Base-by-base conservation (phyloP, 2,113 vertebrate species). In the Dolichallabes microphthalmus region DNA sequence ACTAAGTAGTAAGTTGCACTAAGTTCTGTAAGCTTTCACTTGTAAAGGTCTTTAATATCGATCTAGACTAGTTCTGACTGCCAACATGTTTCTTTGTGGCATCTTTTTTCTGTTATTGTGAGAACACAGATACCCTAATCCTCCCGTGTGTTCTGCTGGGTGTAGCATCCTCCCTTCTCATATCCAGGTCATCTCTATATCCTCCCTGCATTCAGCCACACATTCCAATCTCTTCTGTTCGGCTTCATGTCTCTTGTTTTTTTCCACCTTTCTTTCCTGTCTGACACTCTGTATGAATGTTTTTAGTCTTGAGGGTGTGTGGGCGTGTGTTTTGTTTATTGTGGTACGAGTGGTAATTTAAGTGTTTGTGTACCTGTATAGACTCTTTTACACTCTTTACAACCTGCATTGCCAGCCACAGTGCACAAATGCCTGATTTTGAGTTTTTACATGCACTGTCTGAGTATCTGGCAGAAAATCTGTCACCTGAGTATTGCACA, bases 111-210 rank as follows among this genome's bases (percentile, higher is more conserved):
- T 87, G 50, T 82, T 86, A 87, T 89, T 91, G 80, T 83, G 53
- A 90, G 86, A 86, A 88, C 90, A 80, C 87, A 88, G 90, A 90
- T 85, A 83, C 87, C 91, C 87, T 93, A 85, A 88, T 87, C 82
- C 88, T 89, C 79, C 82, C 84, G 88, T 86, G 90, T 86, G 10
- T 85, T 83, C 91, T 89, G 90, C 88, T 88, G 91, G 89, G 89
- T 64, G 89, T 87, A 84, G 88, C 53, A 68, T 88, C 86, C 88
- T 82, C 87, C 83, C 86, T 87, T 88, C 88, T 77, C 66, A 85
- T 91, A 63, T 90, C 52, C 93, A 94, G 94, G 93, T 95, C 93
- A 94, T 89, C 82, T 78, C 81, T 87, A 86, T 84, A 86, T 90
- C 90, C 83, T 86, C 52, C 63, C 73, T 90, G 90, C 91, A 82